Evolutionary conservation across 2,888 invertebrate species (phyloP).

Genomic region (Melanchra persicariae): DNA sequence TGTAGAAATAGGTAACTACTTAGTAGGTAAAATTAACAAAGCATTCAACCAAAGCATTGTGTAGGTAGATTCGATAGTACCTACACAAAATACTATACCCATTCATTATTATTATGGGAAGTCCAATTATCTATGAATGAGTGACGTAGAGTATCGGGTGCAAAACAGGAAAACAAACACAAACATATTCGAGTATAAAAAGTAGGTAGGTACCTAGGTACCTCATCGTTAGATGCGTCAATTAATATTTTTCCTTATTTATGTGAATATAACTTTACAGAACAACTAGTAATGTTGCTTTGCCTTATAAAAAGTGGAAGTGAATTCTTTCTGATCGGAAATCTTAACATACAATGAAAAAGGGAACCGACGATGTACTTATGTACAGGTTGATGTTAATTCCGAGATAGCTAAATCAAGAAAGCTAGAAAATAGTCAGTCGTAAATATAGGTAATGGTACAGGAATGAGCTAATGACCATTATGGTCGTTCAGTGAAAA

Average conservation of each 20-base stretch:
- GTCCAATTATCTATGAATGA: slow-evolving; percentile 8
- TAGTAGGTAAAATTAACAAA: too few species aligned
- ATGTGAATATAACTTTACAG: neutral
- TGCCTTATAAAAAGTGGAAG: slow-evolving; percentile 26
- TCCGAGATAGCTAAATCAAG: neutral
- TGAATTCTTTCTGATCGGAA: slow-evolving; percentile 5
- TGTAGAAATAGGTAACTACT: neutral
- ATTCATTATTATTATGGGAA: slow-evolving; percentile 22
- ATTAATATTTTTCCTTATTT: neutral
- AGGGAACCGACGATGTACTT: neutral
- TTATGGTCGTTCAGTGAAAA: neutral
- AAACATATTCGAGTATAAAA: neutral
- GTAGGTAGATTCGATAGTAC: slow-evolving; percentile 3
- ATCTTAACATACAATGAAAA: slow-evolving; percentile 5
- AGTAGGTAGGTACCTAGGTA: neutral
- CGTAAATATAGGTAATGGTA: too few species aligned
- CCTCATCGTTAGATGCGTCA: slow-evolving; percentile 34
- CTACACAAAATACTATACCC: neutral
- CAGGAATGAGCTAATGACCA: too few species aligned
- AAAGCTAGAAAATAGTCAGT: neutral
- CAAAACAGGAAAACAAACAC: slow-evolving; percentile 36
- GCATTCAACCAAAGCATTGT: too few species aligned
- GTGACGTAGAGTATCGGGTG: slow-evolving; percentile 6
- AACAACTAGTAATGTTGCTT: slow-evolving; percentile 1
- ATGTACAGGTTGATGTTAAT: neutral